phyloP scores from a whole-genome alignment of 2,113 vertebrate genomes.

The Recurvirostra avosetta region DNA sequence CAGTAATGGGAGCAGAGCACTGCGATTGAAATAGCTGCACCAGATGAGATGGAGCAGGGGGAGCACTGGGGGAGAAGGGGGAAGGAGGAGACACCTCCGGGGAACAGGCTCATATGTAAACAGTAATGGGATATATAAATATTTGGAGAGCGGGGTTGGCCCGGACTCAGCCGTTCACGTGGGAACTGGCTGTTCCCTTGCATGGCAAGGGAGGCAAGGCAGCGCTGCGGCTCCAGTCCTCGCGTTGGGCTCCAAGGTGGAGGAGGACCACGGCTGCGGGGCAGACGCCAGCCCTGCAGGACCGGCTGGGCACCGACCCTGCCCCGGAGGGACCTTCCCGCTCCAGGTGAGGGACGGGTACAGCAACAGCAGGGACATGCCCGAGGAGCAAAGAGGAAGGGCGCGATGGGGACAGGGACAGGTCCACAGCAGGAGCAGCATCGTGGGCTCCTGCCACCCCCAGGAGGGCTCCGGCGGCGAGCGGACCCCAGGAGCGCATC shows the following conservation, averaged over 20 bases:
- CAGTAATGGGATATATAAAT: slow-evolving; percentile 94
- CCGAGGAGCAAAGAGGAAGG: not conserved
- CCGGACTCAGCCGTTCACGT: slow-evolving; percentile 71
- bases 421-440: not conserved
- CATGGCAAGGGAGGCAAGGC: slow-evolving; percentile 34
- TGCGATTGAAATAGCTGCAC: not conserved
- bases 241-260: not conserved
- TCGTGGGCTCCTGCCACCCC: not conserved
- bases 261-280: not conserved
- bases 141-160: slow-evolving; percentile 85
- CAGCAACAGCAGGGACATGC: not conserved
- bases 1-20: slow-evolving; percentile 49
- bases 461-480: not conserved
- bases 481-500: not conserved
- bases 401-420: not conserved
- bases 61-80: slow-evolving; percentile 33
- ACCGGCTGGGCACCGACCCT: not conserved
- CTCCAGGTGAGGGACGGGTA: not conserved
- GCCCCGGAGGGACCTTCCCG: not conserved
- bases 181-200: slow-evolving; percentile 50
- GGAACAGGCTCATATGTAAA: slow-evolving; percentile 82
- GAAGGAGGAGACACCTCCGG: slow-evolving; percentile 64
- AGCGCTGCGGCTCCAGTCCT: not conserved
- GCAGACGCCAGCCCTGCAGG: not conserved
- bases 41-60: slow-evolving; percentile 50